These are phyloP conservation scores for Calameuta filiformis DNA, from an alignment of 2,888 invertebrate genomes.

Conservation along the genomic window DNA sequence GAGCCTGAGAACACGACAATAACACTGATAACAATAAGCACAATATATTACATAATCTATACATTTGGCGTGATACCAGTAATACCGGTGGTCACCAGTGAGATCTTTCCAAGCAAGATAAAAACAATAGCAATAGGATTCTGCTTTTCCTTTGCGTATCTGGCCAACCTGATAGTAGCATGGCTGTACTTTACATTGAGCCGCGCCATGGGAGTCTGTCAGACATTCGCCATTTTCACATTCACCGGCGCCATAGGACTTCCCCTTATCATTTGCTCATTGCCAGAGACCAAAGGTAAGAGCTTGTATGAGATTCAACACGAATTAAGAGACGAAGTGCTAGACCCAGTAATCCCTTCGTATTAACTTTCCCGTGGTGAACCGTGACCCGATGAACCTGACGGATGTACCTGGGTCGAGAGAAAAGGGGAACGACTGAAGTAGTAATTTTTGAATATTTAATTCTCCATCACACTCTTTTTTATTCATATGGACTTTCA, in stretches of 20 bases:
- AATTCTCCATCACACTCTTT: background rate
- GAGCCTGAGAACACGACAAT: background rate
- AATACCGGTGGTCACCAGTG: slow-evolving; percentile 35
- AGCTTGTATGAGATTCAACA: slow-evolving; percentile 31
- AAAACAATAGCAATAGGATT: slow-evolving; percentile 32
- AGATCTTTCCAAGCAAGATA: slow-evolving; percentile 35
- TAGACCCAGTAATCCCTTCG: background rate
- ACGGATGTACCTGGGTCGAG: too few relatives aligned
- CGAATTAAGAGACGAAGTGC: slow-evolving; percentile 19
- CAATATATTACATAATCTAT: slow-evolving; percentile 35
- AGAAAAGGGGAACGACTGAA: background rate
- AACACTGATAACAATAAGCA: slow-evolving; percentile 19
- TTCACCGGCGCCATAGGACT: slow-evolving; percentile 34
- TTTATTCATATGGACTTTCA: background rate
- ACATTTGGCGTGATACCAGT: slow-evolving; percentile 37
- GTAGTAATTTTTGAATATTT: background rate
- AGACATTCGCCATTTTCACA: slow-evolving; percentile 33
- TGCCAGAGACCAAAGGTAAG: slow-evolving; percentile 34
- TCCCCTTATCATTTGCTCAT: slow-evolving; percentile 24
- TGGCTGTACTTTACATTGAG: slow-evolving; percentile 23
- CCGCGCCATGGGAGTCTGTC: slow-evolving; percentile 20
- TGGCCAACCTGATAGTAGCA: slow-evolving; percentile 29
- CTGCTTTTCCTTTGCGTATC: slow-evolving; percentile 29
- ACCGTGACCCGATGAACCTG: too few relatives aligned
- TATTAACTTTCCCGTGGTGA: background rate